Percentiles rank a stretch among this genome's conserved stretches.
Evolutionary conservation across 2,888 invertebrate species (phyloP).

Genomic region (Perizoma flavofasciatum): DNA sequence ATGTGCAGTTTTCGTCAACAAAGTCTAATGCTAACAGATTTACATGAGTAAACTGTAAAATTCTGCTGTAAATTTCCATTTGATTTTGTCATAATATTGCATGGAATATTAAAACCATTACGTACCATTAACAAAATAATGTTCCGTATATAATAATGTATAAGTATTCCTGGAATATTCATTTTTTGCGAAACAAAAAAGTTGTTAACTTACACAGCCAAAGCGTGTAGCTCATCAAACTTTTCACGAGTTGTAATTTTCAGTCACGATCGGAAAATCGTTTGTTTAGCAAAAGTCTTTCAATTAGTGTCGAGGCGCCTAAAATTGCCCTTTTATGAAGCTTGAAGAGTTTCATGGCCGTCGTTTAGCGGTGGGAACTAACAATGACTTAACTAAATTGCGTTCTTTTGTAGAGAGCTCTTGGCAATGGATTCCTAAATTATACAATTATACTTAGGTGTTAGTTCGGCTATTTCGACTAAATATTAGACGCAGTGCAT

Average conservation of each 20-base stretch:
- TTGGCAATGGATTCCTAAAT: slow-evolving; percentile 15
- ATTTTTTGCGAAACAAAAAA: slow-evolving; percentile 31
- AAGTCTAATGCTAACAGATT: background rate
- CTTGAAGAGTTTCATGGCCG: slow-evolving; percentile 45
- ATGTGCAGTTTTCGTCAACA: background rate
- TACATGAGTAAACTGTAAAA: slow-evolving; percentile 45
- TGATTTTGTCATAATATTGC: slow-evolving; percentile 50
- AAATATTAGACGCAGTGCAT: slow-evolving; percentile 43
- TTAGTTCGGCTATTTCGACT: slow-evolving; percentile 16
- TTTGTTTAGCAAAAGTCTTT: slow-evolving; percentile 39
- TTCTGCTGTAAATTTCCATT: slow-evolving; percentile 46
- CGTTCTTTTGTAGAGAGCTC: slow-evolving; percentile 34
- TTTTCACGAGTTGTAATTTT: slow-evolving; percentile 36
- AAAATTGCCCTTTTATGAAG: slow-evolving; percentile 47
- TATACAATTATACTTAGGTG: slow-evolving; percentile 11
- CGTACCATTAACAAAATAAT: slow-evolving; percentile 1
- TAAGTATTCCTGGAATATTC: slow-evolving; percentile 14
- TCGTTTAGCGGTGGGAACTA: slow-evolving; percentile 38
- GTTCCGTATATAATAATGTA: slow-evolving; percentile 23
- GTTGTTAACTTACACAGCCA: slow-evolving; percentile 25
- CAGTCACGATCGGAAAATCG: slow-evolving; percentile 34
- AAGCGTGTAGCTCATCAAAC: slow-evolving; percentile 35
- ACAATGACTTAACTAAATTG: slow-evolving; percentile 44
- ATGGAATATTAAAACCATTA: slow-evolving; percentile 11
- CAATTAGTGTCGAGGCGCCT: slow-evolving; percentile 46